Base-by-base conservation (phyloP, 2,113 vertebrate genomes). In the Vidua macroura region DNA sequence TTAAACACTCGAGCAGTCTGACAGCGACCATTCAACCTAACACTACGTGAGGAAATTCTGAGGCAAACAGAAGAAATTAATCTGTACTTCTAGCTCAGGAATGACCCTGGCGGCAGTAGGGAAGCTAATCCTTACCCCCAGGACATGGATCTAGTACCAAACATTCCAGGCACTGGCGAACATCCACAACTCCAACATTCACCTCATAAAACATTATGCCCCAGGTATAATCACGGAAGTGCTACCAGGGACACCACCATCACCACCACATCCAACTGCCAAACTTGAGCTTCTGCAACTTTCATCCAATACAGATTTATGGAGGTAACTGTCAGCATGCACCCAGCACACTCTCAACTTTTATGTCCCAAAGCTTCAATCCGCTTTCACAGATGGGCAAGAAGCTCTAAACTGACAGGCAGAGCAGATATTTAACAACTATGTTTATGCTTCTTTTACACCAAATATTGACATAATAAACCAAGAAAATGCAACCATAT, bases 41-140 rank as follows among this genome's bases (percentile, higher is more conserved):
- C 27, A 11, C 55, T 7, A 46, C 22, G 66, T 59, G 49, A 89
- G 43, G 17, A 89, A 94, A 68, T 69, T 83, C 10, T 67, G 14
- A 79, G 25, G 30, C 43, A 37, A 76, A 33, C 35, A 74, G 78
- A 91, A 87, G 27, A 52, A 80, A 89, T 63, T 9, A 41, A 75
- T 43, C 48, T 14, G 19, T 13, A 13, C 41, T 72, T 37, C 33
- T 72, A 88, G 69, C 73, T 88, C 48, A 80, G 68, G 74, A 9
- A 12, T 14, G 60, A 80, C 56, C 3, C 4, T 4, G 25, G 74
- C 7, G 2, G 64, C 19, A 64, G 64, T 1, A 41, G 10, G 25
- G 82, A 82, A 95, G 48, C 67, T 83, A 69, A 80, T 86, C 77
- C 86, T 87, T 62, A 81, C 30, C 74, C n/a, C 52, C 66, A 76